Percentiles rank a stretch among this genome's conserved stretches.
Conservation (phyloP, 2,113 vertebrate genomes). For the Conger conger region DNA sequence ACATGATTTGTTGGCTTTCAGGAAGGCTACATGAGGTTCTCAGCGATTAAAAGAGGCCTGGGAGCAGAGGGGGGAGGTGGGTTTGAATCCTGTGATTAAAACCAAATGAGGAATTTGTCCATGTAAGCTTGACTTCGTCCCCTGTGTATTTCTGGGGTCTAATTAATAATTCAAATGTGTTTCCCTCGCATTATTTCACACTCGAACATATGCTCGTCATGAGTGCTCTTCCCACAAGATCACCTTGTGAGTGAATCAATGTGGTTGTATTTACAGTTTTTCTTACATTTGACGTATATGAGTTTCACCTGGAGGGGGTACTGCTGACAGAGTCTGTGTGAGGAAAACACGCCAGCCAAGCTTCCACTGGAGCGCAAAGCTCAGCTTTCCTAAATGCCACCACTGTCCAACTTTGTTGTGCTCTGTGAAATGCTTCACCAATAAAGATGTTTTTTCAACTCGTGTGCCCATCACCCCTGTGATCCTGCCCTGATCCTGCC, state of each 20-base stretch:
- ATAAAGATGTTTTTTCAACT: not conserved
- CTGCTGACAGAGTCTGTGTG: not conserved
- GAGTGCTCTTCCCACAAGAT: not conserved
- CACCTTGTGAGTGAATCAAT: slow-evolving; percentile 2
- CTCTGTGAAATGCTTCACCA: not conserved
- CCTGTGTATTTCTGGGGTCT: slow-evolving; percentile 11
- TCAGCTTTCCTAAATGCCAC: not conserved
- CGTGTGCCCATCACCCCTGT: no score
- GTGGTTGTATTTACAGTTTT: not conserved
- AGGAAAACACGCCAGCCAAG: not conserved
- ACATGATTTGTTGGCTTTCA: slow-evolving; percentile 58
- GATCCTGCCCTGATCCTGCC: no score
- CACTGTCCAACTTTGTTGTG: not conserved
- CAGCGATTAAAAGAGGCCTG: slow-evolving; percentile 68
- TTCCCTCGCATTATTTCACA: not conserved
- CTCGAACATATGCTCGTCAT: not conserved
- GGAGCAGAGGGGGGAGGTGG: slow-evolving; percentile 21
- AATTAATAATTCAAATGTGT: slow-evolving; percentile 7
- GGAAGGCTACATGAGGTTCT: slow-evolving; percentile 43
- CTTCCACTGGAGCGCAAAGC: not conserved
- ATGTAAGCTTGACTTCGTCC: not conserved
- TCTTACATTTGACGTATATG: not conserved
- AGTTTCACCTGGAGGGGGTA: slow-evolving; percentile 2
- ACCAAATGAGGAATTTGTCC: slow-evolving; percentile 63
- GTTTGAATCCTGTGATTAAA: slow-evolving; percentile 66